These are phyloP conservation scores for Anhinga rufa DNA, from an alignment of 2,113 vertebrate species.

Conservation along the genomic window DNA sequence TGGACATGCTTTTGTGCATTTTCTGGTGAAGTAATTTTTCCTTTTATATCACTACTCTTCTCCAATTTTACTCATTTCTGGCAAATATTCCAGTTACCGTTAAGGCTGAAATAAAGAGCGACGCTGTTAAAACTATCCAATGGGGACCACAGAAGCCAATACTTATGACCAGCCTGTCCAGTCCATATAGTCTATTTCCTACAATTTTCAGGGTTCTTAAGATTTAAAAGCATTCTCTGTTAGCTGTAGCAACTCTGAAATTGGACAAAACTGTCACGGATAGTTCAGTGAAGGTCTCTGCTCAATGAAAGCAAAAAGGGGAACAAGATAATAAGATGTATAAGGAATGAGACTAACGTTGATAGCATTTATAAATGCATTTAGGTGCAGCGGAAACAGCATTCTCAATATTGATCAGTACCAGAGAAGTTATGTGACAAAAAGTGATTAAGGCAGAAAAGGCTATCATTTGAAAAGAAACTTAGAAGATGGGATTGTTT, in stretches of 20 bases:
- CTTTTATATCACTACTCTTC: not conserved
- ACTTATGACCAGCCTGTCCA: not conserved
- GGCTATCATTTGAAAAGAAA: not conserved
- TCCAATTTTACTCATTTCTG: not conserved
- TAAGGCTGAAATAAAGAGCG: not conserved
- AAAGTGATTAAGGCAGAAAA: not conserved
- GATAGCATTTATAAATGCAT: not conserved
- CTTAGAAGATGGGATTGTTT: not conserved
- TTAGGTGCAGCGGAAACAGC: not conserved
- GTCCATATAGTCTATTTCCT: not conserved
- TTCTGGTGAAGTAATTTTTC: not conserved
- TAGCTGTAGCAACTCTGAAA: not conserved
- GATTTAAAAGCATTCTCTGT: not conserved
- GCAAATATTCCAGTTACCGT: not conserved
- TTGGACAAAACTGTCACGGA: not conserved
- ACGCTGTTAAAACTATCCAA: not conserved
- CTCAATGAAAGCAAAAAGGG: not conserved
- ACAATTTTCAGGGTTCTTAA: not conserved
- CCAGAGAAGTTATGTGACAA: not conserved
- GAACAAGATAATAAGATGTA: not conserved
- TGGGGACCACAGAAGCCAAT: not conserved
- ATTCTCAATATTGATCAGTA: not conserved
- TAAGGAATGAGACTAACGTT: not conserved
- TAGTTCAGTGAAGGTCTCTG: not conserved
- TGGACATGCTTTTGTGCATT: not conserved